Evolutionary conservation across 2,797 vertebrate species (phyloP).

Genomic region (Otolemur crassicaudatus): DNA sequence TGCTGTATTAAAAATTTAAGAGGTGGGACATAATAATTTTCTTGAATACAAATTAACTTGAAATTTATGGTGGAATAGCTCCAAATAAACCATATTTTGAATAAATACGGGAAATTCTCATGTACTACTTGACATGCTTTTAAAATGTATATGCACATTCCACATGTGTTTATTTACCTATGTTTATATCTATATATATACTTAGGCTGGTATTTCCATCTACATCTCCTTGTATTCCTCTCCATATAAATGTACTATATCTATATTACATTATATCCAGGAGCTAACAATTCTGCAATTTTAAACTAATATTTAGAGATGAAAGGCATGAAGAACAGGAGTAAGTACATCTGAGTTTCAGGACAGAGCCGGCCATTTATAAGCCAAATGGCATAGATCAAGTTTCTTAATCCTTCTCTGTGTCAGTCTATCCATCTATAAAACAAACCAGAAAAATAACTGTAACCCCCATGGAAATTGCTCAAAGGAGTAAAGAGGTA

Average conservation of each 20-base stretch:
- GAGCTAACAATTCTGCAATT: background rate
- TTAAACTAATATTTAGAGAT: background rate
- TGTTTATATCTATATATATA: background rate
- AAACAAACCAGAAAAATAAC: background rate
- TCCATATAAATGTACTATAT: background rate
- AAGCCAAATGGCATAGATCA: background rate
- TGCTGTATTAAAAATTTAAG: background rate
- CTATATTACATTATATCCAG: background rate
- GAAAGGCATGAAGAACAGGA: background rate
- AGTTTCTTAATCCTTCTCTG: background rate
- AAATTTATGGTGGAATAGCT: background rate
- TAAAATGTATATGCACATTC: background rate
- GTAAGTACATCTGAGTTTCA: background rate
- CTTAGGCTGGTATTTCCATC: background rate
- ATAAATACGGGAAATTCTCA: background rate
- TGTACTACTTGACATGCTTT: background rate
- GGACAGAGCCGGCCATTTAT: background rate
- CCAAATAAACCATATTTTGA: slow-evolving; percentile 1
- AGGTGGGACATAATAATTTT: background rate
- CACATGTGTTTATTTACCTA: background rate
- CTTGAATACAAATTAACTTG: slow-evolving; percentile 22
- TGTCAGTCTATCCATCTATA: background rate
- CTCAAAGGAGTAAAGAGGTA: background rate
- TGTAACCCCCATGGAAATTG: background rate
- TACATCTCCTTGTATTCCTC: background rate